Conservation (phyloP, 2,888 invertebrate genomes). For the Troilus luridus region DNA sequence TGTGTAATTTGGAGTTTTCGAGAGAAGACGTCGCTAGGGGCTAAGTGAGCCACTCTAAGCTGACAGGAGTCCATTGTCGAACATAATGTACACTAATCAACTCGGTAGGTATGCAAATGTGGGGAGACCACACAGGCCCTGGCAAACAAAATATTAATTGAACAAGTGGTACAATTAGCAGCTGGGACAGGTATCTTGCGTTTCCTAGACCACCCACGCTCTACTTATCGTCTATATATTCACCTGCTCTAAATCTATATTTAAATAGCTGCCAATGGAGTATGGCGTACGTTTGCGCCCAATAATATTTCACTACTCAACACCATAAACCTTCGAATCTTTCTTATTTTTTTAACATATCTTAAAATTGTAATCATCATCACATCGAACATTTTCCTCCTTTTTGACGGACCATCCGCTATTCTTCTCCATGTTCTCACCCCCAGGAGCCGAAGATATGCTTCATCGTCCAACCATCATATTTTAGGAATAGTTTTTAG, state of each 20-base stretch:
- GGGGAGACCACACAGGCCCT: background rate
- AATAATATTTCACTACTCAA: background rate
- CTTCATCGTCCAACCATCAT: too few species aligned
- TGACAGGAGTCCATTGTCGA: conserved; percentile 9
- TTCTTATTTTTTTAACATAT: background rate
- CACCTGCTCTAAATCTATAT: background rate
- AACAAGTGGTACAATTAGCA: conserved; percentile 44
- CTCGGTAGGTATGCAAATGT: background rate
- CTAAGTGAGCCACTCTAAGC: conserved; percentile 30
- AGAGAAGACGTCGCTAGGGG: background rate
- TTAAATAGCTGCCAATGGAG: background rate
- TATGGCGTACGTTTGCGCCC: background rate
- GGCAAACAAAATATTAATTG: conserved; percentile 46
- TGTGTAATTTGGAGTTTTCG: conserved; percentile 44
- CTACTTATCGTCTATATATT: background rate
- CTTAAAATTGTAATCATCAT: too few species aligned
- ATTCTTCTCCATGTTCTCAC: too few species aligned
- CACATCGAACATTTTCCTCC: too few species aligned
- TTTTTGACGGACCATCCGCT: too few species aligned
- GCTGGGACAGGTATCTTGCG: background rate
- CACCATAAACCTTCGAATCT: background rate
- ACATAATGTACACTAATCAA: conserved; percentile 21
- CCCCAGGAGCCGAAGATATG: too few species aligned
- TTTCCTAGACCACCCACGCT: conserved; percentile 3
- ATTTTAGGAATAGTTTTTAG: too few species aligned